Percentiles rank a stretch among this genome's conserved stretches.
Conservation (phyloP, 1,140 invertebrate species). For the Hylyphantes graminicola region DNA sequence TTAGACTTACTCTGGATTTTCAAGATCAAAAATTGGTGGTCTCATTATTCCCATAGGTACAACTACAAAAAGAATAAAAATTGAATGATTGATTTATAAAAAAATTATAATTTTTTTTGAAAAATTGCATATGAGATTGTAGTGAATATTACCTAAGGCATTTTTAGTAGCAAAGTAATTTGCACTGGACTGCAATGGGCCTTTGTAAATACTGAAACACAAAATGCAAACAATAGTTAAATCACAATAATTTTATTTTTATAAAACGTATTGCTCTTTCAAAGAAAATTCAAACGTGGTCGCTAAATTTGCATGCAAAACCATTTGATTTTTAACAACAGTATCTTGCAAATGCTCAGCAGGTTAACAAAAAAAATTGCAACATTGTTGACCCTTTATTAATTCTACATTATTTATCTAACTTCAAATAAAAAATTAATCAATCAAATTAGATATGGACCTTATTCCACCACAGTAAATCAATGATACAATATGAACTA, state of each 20-base stretch:
- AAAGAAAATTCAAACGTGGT: no score
- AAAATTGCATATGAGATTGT: neutral
- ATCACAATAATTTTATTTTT: neutral
- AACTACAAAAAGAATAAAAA: conserved; percentile 22
- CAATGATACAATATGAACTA: no score
- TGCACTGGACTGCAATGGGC: conserved; percentile 41
- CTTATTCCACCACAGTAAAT: no score
- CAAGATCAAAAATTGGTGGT: conserved; percentile 28
- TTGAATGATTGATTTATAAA: neutral
- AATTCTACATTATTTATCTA: no score
- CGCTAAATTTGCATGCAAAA: no score
- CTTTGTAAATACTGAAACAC: conserved; percentile 46
- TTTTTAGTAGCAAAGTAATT: conserved; percentile 57
- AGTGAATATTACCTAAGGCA: conserved; percentile 40
- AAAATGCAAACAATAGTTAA: neutral
- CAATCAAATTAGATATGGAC: no score
- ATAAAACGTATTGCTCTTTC: neutral
- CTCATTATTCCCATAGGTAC: conserved; percentile 46
- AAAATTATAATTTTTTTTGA: neutral
- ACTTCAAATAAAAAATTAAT: no score
- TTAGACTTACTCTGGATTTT: conserved; percentile 48
- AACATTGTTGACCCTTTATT: no score
- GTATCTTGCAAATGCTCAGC: no score
- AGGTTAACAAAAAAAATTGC: no score
- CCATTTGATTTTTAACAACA: no score